Evolutionary conservation across 2,113 vertebrate genomes (phyloP), one percentile per base, ranked within the genome.

Genomic region (Mobula birostris): DNA sequence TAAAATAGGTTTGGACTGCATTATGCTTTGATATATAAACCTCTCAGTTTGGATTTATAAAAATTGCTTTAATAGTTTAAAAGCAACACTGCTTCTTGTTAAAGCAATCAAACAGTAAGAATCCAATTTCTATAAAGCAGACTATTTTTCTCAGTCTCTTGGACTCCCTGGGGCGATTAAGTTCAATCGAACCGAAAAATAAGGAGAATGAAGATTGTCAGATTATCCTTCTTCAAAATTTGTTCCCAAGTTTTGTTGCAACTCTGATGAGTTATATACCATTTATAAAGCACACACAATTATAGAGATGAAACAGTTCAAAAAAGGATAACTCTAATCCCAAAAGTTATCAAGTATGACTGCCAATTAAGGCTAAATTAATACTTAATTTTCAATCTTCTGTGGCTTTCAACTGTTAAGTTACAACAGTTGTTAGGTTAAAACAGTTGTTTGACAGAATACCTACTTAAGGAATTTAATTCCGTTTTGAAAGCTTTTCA

Each of bases 371-470:
- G 29, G 66, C 15, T 11, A 27, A 88, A 56, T 24, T 85, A 29
- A 90, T 32, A 90, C 61, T n/a, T n/a, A 90, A 68, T 27, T 88
- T 63, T 88, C 58, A 88, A 90, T 32, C 14, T 32, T 36, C 15
- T 36, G 17, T 61, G 85, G 15, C 5, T 66, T 90, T 68, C 14
- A 32, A 32, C 29, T 68, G 85, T 32, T 14, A 66, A 90, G 2
- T 66, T 87, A 87, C 27, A 61, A 61, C 24, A 87, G 83, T 27
- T 63, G 83, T 29, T 9, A 61, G 61, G 12, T 61, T 66, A 90
- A 66, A 68, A 66, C 29, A 90, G 85, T n/a, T 90, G 61, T 36
- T 90, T 90, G 63, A 90, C 29, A 90, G 61, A 90, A 19, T 68
- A 32, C 14, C 58, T 90, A 90, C 85, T 90, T 68, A 66, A 66